Evolutionary conservation across 2,888 invertebrate species (phyloP).

Genomic region (Charanyca ferruginea): DNA sequence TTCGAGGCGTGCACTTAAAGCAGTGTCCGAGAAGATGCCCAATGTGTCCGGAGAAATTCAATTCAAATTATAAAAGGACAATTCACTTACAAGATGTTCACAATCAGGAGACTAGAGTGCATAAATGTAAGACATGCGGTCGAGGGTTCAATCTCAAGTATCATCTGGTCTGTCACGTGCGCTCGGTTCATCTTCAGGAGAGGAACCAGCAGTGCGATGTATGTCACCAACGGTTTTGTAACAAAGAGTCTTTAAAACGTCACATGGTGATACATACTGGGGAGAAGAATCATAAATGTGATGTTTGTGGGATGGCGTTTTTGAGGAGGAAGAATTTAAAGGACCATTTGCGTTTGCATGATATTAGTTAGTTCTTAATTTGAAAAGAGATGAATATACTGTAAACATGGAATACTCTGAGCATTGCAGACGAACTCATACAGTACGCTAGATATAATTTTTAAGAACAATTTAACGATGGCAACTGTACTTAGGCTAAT

Average conservation of each 20-base stretch:
- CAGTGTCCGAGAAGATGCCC: constrained; percentile 85
- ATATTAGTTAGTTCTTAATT: constrained; percentile 73
- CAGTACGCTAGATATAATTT: constrained; percentile 21
- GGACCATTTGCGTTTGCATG: constrained; percentile 85
- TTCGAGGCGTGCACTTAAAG: constrained; percentile 85
- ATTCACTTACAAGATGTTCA: constrained; percentile 88
- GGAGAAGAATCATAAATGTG: constrained; percentile 90
- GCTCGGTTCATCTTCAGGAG: constrained; percentile 87
- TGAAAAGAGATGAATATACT: no score
- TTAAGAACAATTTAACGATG: not conserved
- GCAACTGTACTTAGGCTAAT: not conserved
- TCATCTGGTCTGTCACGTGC: constrained; percentile 84
- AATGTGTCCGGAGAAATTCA: constrained; percentile 86
- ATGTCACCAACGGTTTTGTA: constrained; percentile 89
- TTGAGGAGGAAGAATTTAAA: constrained; percentile 86
- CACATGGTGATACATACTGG: constrained; percentile 91
- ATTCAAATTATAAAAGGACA: constrained; percentile 86
- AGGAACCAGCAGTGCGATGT: constrained; percentile 89
- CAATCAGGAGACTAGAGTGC: constrained; percentile 85
- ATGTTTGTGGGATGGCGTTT: constrained; percentile 89
- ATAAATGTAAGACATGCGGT: constrained; percentile 86
- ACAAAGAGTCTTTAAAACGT: constrained; percentile 89
- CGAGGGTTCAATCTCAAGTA: constrained; percentile 86
- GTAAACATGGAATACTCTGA: not conserved
- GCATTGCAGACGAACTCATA: not conserved